Conservation (phyloP, 2,888 invertebrate species). For the Itoplectis maculator region DNA sequence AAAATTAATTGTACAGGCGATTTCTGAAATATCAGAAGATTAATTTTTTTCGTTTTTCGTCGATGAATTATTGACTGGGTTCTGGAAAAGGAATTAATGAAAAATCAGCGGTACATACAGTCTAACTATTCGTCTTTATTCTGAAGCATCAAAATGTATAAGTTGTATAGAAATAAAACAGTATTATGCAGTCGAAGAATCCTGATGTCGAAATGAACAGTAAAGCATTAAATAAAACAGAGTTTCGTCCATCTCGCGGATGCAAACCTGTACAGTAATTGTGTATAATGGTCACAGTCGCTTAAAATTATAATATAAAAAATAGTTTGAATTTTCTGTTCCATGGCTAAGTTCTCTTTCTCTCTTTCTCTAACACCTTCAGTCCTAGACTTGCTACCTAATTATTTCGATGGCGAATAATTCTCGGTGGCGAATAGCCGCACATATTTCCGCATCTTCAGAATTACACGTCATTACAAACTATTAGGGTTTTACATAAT, state of each 20-base stretch:
- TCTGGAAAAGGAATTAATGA: conserved; percentile 1
- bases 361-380: conserved; percentile 41
- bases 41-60: no score
- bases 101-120: neutral
- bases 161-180: conserved; percentile 55
- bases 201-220: conserved; percentile 26
- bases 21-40: no score
- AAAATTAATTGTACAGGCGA: no score
- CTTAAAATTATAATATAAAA: conserved; percentile 69
- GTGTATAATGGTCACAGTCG: conserved; percentile 61
- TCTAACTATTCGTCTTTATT: conserved; percentile 51
- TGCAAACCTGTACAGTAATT: conserved; percentile 62
- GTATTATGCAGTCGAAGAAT: conserved; percentile 52
- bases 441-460: conserved; percentile 22
- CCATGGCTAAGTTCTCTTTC: conserved; percentile 46
- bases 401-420: conserved; percentile 34
- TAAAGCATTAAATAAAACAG: conserved; percentile 33
- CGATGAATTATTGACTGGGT: no score
- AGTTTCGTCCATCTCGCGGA: conserved; percentile 31
- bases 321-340: conserved; percentile 65
- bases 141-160: conserved; percentile 61
- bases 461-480: conserved; percentile 26
- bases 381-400: conserved; percentile 20
- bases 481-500: conserved; percentile 36
- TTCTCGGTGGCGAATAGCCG: conserved; percentile 14